Conservation (phyloP, 2,113 vertebrate genomes). For the Thalassoma bifasciatum region DNA sequence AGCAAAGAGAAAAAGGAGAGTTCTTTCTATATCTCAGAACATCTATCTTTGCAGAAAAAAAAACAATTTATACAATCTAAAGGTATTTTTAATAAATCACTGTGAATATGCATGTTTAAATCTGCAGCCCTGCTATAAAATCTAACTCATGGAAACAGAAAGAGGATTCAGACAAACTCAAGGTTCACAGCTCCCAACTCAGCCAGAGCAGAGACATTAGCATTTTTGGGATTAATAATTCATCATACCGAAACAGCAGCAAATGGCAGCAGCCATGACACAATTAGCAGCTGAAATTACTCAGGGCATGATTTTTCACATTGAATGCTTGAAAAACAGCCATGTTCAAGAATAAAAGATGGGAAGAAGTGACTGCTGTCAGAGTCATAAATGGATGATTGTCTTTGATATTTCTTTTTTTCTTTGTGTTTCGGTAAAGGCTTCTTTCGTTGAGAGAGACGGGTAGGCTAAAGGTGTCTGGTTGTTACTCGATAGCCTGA, state of each 20-base stretch:
- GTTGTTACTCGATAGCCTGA: constrained; percentile 42
- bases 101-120: constrained; percentile 13
- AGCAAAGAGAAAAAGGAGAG: constrained; percentile 2
- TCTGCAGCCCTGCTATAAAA: constrained; percentile 11
- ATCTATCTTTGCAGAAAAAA: neutral
- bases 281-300: constrained; percentile 52
- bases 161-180: constrained; percentile 40
- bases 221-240: constrained; percentile 69
- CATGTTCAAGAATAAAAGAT: constrained; percentile 12
- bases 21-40: neutral
- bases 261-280: constrained; percentile 62
- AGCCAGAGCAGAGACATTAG: constrained; percentile 50
- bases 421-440: constrained; percentile 15
- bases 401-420: neutral
- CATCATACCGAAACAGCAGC: constrained; percentile 51
- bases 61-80: constrained; percentile 4
- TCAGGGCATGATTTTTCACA: constrained; percentile 13
- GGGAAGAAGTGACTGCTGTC: no score
- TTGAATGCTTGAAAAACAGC: neutral
- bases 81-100: constrained; percentile 22
- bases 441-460: constrained; percentile 11
- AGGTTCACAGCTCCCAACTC: constrained; percentile 55
- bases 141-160: constrained; percentile 8
- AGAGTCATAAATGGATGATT: no score
- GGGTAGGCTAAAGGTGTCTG: neutral